phyloP scores from a whole-genome alignment of 2,797 vertebrate species.

The Austrolebias charrua region DNA sequence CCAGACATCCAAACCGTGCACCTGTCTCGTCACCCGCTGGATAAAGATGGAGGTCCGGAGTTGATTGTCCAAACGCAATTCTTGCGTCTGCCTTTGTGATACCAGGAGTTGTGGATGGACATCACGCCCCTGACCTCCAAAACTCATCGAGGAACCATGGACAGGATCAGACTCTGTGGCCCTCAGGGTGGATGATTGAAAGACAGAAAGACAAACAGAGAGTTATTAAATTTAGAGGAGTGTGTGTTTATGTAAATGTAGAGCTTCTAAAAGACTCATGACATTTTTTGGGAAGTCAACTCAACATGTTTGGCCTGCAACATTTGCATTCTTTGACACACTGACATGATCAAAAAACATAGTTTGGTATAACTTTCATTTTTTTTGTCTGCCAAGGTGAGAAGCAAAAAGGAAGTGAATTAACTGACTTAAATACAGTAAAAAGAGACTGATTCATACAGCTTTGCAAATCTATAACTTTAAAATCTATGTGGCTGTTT shows the following conservation, averaged over 20 bases:
- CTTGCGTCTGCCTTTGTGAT: slow-evolving; percentile 83
- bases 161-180: slow-evolving; percentile 13
- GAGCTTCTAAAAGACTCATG: slow-evolving; percentile 28
- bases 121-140: slow-evolving; percentile 83
- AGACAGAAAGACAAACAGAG: slow-evolving; percentile 49
- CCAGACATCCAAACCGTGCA: background rate
- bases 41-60: slow-evolving; percentile 72
- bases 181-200: slow-evolving; percentile 36
- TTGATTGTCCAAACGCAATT: slow-evolving; percentile 98
- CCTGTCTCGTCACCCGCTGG: background rate
- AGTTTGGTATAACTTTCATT: background rate
- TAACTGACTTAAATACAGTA: background rate
- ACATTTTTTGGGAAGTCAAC: slow-evolving; percentile 34
- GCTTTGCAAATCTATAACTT: background rate
- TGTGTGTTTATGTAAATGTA: slow-evolving; percentile 64
- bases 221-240: slow-evolving; percentile 28
- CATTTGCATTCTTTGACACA: background rate
- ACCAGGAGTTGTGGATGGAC: slow-evolving; percentile 93
- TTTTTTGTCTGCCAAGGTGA: background rate
- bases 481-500: background rate
- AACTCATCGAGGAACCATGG: slow-evolving; percentile 36
- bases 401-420: background rate
- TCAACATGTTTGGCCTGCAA: background rate
- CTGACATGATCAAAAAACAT: too few relatives aligned
- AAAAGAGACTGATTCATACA: background rate